phyloP scores from a whole-genome alignment of 2,797 vertebrate species.

The Agapornis canus region DNA sequence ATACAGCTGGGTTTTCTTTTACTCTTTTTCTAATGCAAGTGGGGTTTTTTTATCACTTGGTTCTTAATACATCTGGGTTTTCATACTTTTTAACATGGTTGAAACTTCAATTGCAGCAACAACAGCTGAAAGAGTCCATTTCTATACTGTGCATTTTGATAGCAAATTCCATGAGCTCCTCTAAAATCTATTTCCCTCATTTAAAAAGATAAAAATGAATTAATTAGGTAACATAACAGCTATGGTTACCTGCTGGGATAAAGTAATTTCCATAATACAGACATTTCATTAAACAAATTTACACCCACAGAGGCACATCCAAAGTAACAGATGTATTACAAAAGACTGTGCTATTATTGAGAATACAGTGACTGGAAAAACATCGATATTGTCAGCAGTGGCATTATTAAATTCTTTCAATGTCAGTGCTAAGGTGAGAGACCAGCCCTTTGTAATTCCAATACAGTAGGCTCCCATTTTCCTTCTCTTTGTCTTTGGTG shows the following conservation, averaged over 20 bases:
- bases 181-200: neutral
- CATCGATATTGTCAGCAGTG: fast-evolving
- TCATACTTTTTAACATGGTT: neutral
- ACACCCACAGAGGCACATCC: neutral
- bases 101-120: neutral
- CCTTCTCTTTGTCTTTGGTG: neutral
- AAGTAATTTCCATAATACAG: neutral
- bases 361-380: neutral
- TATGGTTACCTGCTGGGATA: neutral
- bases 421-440: neutral
- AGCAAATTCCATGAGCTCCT: neutral
- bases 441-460: neutral
- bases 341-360: neutral
- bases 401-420: neutral
- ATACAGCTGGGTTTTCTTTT: neutral
- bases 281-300: neutral
- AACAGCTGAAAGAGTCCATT: neutral
- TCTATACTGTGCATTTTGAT: neutral
- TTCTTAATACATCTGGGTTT: neutral
- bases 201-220: neutral
- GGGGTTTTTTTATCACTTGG: neutral
- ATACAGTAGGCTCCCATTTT: neutral
- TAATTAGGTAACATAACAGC: neutral
- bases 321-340: neutral
- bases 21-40: neutral